A percentile compares a stretch with the other conserved stretches of the same genome.
phyloP scores from a whole-genome alignment of 2,888 invertebrate genomes.

The Arenicola marina region DNA sequence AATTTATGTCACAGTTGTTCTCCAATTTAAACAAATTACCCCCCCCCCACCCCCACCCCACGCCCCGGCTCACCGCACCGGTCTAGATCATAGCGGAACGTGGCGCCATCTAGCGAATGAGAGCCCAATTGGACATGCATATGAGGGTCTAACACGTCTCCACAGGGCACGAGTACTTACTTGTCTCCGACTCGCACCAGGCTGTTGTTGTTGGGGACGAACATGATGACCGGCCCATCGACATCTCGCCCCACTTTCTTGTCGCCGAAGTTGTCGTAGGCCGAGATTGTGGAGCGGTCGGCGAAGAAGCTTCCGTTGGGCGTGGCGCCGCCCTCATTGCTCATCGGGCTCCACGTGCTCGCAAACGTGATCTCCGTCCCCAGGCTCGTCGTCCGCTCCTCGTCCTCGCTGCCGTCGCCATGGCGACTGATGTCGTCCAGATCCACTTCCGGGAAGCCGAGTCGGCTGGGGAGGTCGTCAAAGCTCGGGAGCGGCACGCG shows the following conservation, averaged over 20 bases:
- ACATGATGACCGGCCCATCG: conserved; percentile 26
- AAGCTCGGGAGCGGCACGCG: conserved; percentile 13
- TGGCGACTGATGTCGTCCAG: conserved; percentile 25
- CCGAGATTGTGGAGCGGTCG: conserved; percentile 14
- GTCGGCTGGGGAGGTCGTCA: neutral
- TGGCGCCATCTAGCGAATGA: too few relatives aligned
- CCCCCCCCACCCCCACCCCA: too few relatives aligned
- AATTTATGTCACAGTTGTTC: too few relatives aligned
- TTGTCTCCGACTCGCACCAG: conserved; percentile 17
- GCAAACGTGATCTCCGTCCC: conserved; percentile 1
- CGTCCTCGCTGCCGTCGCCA: conserved; percentile 2
- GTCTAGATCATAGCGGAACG: too few relatives aligned
- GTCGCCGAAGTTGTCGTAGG: conserved; percentile 34
- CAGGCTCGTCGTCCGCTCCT: neutral
- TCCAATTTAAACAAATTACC: too few relatives aligned
- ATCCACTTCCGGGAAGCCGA: conserved; percentile 5
- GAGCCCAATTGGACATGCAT: too few relatives aligned
- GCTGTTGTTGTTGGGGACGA: conserved; percentile 23
- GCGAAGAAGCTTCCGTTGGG: neutral
- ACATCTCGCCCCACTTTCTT: conserved; percentile 29
- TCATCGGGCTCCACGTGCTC: neutral
- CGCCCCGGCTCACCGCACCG: too few relatives aligned
- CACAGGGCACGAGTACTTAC: too few relatives aligned
- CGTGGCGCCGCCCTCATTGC: neutral
- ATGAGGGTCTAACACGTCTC: too few relatives aligned